Percentiles rank a stretch among this genome's conserved stretches.
These are phyloP conservation scores for Glaucidium brasilianum DNA, from an alignment of 2,113 vertebrate species.

Conservation along the genomic window DNA sequence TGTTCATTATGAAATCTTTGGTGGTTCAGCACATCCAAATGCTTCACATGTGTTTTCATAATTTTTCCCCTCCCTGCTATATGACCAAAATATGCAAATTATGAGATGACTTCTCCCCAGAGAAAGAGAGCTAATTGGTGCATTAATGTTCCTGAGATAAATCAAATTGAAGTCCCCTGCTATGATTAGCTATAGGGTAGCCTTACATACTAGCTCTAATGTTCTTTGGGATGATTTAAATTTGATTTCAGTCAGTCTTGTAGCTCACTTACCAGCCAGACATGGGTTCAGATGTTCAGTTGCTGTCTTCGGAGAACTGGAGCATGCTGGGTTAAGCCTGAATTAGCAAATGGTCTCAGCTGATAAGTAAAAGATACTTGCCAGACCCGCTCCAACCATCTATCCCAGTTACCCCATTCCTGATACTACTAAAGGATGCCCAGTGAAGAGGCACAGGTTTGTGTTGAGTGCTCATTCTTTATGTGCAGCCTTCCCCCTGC, in stretches of 20 bases:
- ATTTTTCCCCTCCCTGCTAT: neutral
- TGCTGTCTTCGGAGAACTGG: neutral
- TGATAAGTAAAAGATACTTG: neutral
- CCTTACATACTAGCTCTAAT: neutral
- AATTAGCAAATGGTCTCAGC: neutral
- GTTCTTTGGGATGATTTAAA: neutral
- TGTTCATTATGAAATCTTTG: neutral
- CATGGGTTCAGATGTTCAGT: neutral
- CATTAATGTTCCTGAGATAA: neutral
- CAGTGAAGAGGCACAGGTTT: neutral
- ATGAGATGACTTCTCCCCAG: neutral
- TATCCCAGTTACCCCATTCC: neutral
- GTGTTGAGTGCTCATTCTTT: accelerated
- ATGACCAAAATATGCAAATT: neutral
- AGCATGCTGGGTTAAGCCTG: neutral
- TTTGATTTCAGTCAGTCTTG: neutral
- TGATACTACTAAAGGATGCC: neutral
- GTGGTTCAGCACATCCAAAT: neutral
- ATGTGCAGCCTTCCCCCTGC: neutral
- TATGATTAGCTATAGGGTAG: neutral
- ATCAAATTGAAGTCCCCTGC: neutral
- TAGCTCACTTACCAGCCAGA: neutral
- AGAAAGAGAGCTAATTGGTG: neutral
- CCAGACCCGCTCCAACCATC: neutral
- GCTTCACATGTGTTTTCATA: neutral